Conservation (phyloP, 2,797 vertebrate genomes). For the Lacerta viridis region DNA sequence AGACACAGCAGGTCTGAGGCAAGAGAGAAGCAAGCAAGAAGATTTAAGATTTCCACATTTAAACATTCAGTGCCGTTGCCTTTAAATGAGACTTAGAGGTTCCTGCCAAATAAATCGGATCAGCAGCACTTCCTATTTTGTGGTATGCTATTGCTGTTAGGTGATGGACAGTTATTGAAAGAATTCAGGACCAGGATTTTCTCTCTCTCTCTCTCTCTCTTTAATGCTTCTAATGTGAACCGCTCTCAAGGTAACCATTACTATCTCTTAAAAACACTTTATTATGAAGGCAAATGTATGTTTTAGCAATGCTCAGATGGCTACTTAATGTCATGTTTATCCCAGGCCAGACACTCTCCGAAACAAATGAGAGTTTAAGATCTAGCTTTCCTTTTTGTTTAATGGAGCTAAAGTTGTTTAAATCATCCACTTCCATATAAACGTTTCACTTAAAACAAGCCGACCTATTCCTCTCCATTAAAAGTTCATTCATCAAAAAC, state of each 20-base stretch:
- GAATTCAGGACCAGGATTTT: conserved; percentile 67
- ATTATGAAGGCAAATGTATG: conserved; percentile 71
- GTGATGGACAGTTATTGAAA: conserved; percentile 73
- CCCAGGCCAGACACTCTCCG: conserved; percentile 52
- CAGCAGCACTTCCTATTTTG: not conserved
- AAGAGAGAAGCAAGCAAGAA: not conserved
- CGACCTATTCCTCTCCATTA: conserved; percentile 62
- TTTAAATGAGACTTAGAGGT: not conserved
- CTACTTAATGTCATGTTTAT: conserved; percentile 74
- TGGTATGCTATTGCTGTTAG: conserved; percentile 34
- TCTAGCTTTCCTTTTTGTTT: conserved; percentile 55
- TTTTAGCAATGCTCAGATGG: conserved; percentile 74
- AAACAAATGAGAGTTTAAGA: conserved; percentile 60
- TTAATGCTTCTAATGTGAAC: conserved; percentile 65
- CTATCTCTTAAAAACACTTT: conserved; percentile 76
- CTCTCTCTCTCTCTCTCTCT: not conserved
- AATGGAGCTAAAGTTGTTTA: conserved; percentile 72
- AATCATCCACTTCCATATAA: conserved; percentile 74
- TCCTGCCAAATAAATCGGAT: conserved; percentile 30
- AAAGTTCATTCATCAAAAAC: conserved; percentile 72
- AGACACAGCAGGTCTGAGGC: not conserved
- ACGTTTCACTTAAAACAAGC: conserved; percentile 69
- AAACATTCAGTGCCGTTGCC: not conserved
- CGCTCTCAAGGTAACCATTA: conserved; percentile 76
- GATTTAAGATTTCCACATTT: conserved; percentile 7